Percentiles rank a stretch among this genome's conserved stretches.
phyloP scores from a whole-genome alignment of 2,888 invertebrate species.

The Acholoe squamosa region DNA sequence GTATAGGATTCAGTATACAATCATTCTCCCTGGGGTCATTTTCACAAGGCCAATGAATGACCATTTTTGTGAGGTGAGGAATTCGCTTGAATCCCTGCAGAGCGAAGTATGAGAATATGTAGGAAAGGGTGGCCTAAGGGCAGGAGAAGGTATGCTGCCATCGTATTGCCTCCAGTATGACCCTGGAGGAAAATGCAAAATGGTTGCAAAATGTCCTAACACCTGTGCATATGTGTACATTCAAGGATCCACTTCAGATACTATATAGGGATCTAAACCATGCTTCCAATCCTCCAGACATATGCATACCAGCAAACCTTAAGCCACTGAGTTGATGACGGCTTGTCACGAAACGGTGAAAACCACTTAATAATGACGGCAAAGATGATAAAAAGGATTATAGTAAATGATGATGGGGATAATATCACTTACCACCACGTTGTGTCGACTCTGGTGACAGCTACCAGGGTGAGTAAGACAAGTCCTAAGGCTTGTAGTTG shows the following conservation, averaged over 20 bases:
- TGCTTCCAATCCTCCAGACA: not conserved
- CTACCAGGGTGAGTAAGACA: constrained; percentile 28
- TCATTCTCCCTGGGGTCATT: not conserved
- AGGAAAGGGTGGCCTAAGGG: not conserved
- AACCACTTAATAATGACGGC: not conserved
- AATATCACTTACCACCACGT: constrained; percentile 50
- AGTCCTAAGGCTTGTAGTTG: constrained; percentile 33
- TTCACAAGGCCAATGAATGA: not conserved
- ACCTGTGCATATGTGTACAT: no score
- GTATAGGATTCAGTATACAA: not conserved
- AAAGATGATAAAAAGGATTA: not conserved
- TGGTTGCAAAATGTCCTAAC: not conserved
- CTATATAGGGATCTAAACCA: not conserved
- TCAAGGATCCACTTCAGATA: no score
- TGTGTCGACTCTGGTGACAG: constrained; percentile 44
- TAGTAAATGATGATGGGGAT: no score
- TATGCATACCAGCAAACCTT: not conserved
- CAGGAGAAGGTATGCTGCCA: not conserved
- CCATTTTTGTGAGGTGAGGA: constrained; percentile 20
- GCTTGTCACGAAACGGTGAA: constrained; percentile 23
- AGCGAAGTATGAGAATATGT: not conserved
- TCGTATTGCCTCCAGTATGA: not conserved
- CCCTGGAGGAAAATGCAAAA: not conserved
- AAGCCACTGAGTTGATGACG: not conserved
- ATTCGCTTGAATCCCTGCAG: not conserved